A percentile compares a stretch with the other conserved stretches of the same genome.
phyloP scores from a whole-genome alignment of 1,140 invertebrate genomes.

The Idris sp. region DNA sequence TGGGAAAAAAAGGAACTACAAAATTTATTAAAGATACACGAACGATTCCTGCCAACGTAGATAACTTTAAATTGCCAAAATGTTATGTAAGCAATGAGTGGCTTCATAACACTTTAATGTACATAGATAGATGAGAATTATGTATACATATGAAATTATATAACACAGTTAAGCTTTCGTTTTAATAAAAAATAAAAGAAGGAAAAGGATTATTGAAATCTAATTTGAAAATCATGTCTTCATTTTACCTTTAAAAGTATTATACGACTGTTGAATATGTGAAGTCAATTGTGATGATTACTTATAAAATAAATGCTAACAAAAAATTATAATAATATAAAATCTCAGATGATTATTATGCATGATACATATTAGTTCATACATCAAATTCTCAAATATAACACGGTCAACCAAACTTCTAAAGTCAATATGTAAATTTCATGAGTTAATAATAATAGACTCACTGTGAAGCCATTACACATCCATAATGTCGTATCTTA shows the following conservation, averaged over 20 bases:
- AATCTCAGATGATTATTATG: slow-evolving; percentile 17
- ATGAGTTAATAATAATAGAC: slow-evolving; percentile 29
- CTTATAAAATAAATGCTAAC: slow-evolving; percentile 22
- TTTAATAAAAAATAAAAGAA: slow-evolving; percentile 66
- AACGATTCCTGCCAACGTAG: slow-evolving; percentile 73
- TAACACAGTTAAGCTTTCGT: slow-evolving; percentile 68
- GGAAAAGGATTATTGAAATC: slow-evolving; percentile 14
- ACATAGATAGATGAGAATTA: slow-evolving; percentile 69
- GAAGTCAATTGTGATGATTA: slow-evolving; percentile 38
- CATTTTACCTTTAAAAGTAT: slow-evolving; percentile 16
- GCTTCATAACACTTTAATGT: slow-evolving; percentile 66
- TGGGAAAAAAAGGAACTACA: slow-evolving; percentile 6
- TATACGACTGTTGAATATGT: slow-evolving; percentile 16
- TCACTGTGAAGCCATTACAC: slow-evolving; percentile 14
- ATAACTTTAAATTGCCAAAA: slow-evolving; percentile 70
- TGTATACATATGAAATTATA: slow-evolving; percentile 70
- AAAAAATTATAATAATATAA: slow-evolving; percentile 6
- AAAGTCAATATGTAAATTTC: slow-evolving; percentile 42
- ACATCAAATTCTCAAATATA: slow-evolving; percentile 17
- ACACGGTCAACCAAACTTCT: slow-evolving; percentile 25
- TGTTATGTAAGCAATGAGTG: slow-evolving; percentile 57
- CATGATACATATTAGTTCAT: slow-evolving; percentile 15
- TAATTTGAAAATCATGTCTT: slow-evolving; percentile 2
- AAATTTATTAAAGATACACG: slow-evolving; percentile 59
- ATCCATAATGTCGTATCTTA: slow-evolving; percentile 12